Evolutionary conservation across 2,888 invertebrate genomes (phyloP).

Genomic region (Formica aserva): DNA sequence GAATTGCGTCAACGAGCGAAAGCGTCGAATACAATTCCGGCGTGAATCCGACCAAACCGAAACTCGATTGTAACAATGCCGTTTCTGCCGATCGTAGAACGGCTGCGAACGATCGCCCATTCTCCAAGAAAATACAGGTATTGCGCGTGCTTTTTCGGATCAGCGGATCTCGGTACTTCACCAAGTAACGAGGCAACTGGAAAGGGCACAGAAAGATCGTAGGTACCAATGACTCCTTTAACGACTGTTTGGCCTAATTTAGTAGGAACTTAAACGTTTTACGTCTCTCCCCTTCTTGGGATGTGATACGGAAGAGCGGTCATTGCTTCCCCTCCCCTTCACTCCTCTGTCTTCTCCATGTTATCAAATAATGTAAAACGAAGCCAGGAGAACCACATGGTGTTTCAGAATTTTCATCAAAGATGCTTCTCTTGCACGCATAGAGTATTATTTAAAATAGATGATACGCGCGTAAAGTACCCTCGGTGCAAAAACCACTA

Average conservation of each 20-base stretch:
- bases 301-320: constrained; percentile 40
- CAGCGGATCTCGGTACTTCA: constrained; percentile 56
- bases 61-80: constrained; percentile 67
- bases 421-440: background rate
- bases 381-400: background rate
- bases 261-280: constrained; percentile 47
- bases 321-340: background rate
- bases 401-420: constrained; percentile 3
- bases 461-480: background rate
- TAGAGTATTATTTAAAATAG: constrained; percentile 16
- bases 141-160: constrained; percentile 55
- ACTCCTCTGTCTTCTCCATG: background rate
- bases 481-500: background rate
- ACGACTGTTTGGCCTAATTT: constrained; percentile 44
- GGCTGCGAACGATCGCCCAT: constrained; percentile 64
- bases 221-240: constrained; percentile 39
- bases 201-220: constrained; percentile 18
- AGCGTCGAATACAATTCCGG: constrained; percentile 18
- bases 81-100: constrained; percentile 53
- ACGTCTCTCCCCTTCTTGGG: constrained; percentile 27
- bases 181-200: constrained; percentile 31
- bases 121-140: constrained; percentile 39
- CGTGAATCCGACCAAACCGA: constrained; percentile 53
- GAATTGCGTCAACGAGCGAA: constrained; percentile 18
- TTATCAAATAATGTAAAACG: constrained; percentile 7